phyloP scores from a whole-genome alignment of 2,888 invertebrate genomes.

The Amorpha juglandis region DNA sequence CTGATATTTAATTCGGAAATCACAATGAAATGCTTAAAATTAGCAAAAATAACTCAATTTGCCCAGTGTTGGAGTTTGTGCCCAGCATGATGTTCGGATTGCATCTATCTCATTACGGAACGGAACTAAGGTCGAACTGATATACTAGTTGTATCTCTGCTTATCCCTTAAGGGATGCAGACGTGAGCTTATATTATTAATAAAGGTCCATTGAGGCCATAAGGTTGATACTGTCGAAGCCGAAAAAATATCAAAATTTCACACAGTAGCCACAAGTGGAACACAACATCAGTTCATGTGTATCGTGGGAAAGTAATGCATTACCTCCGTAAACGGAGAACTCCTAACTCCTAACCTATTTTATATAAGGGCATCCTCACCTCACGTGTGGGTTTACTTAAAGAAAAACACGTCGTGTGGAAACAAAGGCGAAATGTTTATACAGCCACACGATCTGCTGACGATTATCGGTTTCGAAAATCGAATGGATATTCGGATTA shows the following conservation, averaged over 20 bases:
- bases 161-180: too few relatives aligned
- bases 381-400: slow-evolving; percentile 36
- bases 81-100: too few relatives aligned
- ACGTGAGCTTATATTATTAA: too few relatives aligned
- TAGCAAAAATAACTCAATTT: too few relatives aligned
- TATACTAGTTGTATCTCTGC: too few relatives aligned
- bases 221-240: too few relatives aligned
- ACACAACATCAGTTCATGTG: slow-evolving; percentile 46
- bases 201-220: too few relatives aligned
- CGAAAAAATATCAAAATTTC: neutral
- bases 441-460: slow-evolving; percentile 13
- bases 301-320: slow-evolving; percentile 68
- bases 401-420: slow-evolving; percentile 10
- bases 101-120: too few relatives aligned
- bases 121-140: too few relatives aligned
- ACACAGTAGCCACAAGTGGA: slow-evolving; percentile 41
- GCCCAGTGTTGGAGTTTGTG: too few relatives aligned
- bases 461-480: neutral
- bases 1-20: too few relatives aligned
- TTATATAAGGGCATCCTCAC: slow-evolving; percentile 60
- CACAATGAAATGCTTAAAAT: too few relatives aligned
- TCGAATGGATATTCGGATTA: neutral
- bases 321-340: slow-evolving; percentile 53
- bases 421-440: slow-evolving; percentile 11
- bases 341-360: slow-evolving; percentile 56